phyloP scores from a whole-genome alignment of 1,140 invertebrate species.

The Aplysia californica region DNA sequence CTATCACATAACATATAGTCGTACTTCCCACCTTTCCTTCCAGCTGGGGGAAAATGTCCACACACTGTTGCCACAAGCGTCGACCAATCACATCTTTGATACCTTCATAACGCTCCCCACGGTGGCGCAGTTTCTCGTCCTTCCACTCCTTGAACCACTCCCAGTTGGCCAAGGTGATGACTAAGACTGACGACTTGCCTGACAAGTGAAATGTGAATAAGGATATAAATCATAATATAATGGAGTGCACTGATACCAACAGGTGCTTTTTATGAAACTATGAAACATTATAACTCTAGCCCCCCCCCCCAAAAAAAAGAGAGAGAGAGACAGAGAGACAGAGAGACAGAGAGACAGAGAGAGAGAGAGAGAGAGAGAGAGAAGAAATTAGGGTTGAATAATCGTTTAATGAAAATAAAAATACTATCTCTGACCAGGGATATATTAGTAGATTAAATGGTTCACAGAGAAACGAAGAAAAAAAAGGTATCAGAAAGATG shows the following conservation, averaged over 20 bases:
- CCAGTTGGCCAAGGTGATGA: constrained; percentile 64
- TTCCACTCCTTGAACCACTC: constrained; percentile 67
- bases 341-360: neutral
- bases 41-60: neutral
- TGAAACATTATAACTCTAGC: no score
- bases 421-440: no score
- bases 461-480: no score
- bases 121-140: constrained; percentile 57
- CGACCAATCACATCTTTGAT: constrained; percentile 63
- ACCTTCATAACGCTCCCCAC: constrained; percentile 66
- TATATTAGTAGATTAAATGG: no score
- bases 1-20: no score
- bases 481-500: no score
- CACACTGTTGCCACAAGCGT: constrained; percentile 61
- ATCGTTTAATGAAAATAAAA: no score
- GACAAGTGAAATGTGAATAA: neutral
- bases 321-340: neutral
- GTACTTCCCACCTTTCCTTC: constrained; percentile 9
- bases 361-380: neutral
- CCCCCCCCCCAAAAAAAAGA: neutral
- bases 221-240: neutral
- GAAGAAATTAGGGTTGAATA: neutral
- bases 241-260: no score
- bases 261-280: no score
- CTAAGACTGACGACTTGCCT: constrained; percentile 61